Evolutionary conservation across 2,113 vertebrate genomes (phyloP).

Genomic region (Solea solea): DNA sequence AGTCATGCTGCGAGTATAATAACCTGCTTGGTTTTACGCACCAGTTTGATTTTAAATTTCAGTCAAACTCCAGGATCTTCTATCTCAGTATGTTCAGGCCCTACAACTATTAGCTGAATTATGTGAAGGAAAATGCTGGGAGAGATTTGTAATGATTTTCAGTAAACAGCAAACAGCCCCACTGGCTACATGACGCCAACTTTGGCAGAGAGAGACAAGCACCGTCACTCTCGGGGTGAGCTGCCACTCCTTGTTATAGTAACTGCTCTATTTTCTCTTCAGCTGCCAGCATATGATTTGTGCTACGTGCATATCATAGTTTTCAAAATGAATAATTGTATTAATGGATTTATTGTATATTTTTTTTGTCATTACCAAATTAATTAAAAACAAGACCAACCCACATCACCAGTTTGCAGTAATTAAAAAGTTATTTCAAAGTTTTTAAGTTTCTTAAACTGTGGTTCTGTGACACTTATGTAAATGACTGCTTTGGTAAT

Average conservation of each 20-base stretch:
- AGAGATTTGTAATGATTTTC: not conserved
- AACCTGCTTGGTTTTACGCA: not conserved
- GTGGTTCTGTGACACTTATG: no score
- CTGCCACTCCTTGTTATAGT: not conserved
- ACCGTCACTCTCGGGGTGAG: not conserved
- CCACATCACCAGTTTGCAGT: no score
- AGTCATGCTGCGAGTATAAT: constrained; percentile 7
- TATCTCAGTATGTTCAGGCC: constrained; percentile 2
- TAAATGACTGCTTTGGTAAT: no score
- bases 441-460: no score
- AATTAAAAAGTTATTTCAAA: no score
- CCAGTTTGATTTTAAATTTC: not conserved
- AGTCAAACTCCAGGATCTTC: not conserved
- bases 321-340: no score
- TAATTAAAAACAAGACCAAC: no score
- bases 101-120: not conserved
- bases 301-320: not conserved
- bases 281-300: not conserved
- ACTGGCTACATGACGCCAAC: not conserved
- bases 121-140: not conserved
- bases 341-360: no score
- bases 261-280: not conserved
- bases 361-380: no score
- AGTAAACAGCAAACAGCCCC: not conserved
- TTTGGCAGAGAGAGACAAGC: not conserved